Base-by-base conservation (phyloP, 2,888 invertebrate species). In the Cerastis rubricosa region DNA sequence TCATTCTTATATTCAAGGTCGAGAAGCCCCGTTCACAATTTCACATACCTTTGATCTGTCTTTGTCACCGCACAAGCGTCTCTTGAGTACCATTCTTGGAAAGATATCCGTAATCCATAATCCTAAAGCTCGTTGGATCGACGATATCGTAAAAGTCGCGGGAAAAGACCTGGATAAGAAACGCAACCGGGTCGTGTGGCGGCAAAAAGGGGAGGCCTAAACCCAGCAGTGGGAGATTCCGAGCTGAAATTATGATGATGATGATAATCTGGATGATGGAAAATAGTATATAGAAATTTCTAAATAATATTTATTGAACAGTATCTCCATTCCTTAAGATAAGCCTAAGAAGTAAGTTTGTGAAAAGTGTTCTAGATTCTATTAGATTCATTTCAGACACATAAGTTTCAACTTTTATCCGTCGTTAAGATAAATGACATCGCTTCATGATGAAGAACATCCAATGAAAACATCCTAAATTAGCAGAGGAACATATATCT, bases 1-100 rank as follows among this genome's bases (percentile, higher is more conserved):
- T 68, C 49, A 71, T 77, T 71, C 47, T 71, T 71, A 71, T 68
- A 64, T 65, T 2, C 57, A 77, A 82, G 68, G 71, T 69, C 83
- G 40, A 71, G 25, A 66, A 49, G n/a, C 25, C 25, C 54, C 40
- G 29, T 65, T 80, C n/a, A 35, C 35, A 35, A 35, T 35, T 35
- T 35, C 35, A 59, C 22, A 43, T 59, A 14, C 25, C 75, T 81
- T 68, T 68, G 43, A 74, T 68, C 25, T 61, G 47, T 54, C n/a
- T 29, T 25, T 51, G 64, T 47, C 73, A 59, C 29, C 51, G 45
- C 14, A 51, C 40, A 71, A 72, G 51, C 43, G 19, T n/a, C 19
- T 25, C 40, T 78, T n/a, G 45, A 47, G 78, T 67, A 61, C 25
- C 71, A 54, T 54, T 66, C 19, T 54, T 54, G 19, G 2, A 70